Evolutionary conservation across 1,140 invertebrate species (phyloP).

Genomic region (Lordiphosa collinella): DNA sequence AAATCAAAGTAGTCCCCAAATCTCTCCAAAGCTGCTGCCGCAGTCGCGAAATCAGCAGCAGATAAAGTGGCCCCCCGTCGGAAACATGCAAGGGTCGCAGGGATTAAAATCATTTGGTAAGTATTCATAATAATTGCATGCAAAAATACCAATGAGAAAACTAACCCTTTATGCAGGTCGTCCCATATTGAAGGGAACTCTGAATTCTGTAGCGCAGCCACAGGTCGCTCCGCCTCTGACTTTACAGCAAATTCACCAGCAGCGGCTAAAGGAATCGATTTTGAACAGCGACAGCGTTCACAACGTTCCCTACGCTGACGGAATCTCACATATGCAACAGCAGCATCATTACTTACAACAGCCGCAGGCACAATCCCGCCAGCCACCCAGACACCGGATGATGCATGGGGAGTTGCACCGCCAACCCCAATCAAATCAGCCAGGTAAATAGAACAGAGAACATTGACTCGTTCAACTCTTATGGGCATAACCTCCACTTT

Average conservation of each 20-base stretch:
- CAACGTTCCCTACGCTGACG: slow-evolving; percentile 37
- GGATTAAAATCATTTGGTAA: slow-evolving; percentile 51
- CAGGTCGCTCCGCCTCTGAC: slow-evolving; percentile 3
- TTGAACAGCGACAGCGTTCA: slow-evolving; percentile 55
- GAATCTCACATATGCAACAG: slow-evolving; percentile 25
- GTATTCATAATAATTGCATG: background rate
- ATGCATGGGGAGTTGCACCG: slow-evolving; percentile 41
- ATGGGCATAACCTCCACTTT: background rate
- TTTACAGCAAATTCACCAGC: slow-evolving; percentile 49
- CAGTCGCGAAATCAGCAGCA: slow-evolving; percentile 29
- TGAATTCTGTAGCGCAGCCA: slow-evolving; percentile 33
- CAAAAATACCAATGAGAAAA: background rate
- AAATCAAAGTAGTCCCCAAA: slow-evolving; percentile 30
- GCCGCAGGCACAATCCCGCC: slow-evolving; percentile 42
- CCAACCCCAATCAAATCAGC: slow-evolving; percentile 17
- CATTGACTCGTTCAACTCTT: background rate
- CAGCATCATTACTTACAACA: slow-evolving; percentile 40
- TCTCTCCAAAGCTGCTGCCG: slow-evolving; percentile 34
- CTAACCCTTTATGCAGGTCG: slow-evolving; percentile 41
- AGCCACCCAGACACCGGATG: slow-evolving; percentile 30
- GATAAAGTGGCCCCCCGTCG: slow-evolving; percentile 49
- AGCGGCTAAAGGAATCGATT: slow-evolving; percentile 58
- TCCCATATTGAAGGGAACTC: slow-evolving; percentile 71
- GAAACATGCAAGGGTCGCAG: slow-evolving; percentile 31
- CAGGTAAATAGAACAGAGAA: slow-evolving; percentile 14